Evolutionary conservation across 2,888 invertebrate species (phyloP), one percentile per base, ranked within the genome.

Genomic region (Mimumesa dahlbomi): DNA sequence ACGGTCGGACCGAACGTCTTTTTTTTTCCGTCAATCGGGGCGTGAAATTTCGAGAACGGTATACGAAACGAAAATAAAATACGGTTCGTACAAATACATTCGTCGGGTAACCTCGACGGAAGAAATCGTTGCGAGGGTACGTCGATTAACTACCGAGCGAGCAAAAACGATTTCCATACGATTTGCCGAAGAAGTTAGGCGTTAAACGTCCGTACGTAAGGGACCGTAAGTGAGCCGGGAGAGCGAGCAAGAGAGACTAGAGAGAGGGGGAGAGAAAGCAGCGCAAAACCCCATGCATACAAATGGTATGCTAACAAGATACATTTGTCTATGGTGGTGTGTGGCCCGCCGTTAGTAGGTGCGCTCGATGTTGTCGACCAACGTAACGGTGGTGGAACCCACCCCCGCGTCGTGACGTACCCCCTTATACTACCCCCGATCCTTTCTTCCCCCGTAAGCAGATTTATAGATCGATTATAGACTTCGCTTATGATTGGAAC

Each of bases 391-490:
- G 56, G 42, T 68, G 57, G 50, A 62, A 42, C 73, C 77, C 77
- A 71, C 72, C 71, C 78, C 52, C 73, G 45, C 67, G 53, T 62
- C 63, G 53, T 68, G 68, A 76, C 79, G 67, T 70, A 53, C 66
- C 68, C 62, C 63, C 71, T 49, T 56, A 64, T 59, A 70, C 59
- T 52, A 53, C 38, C 65, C 67, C 63, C 63, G 64, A 75, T 75
- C 68, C 73, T 80, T 79, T 79, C 75, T 72, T 78, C 84, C 82
- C 34, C 83, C 77, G 81, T 85, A 85, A 88, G 85, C 86, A 88
- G 88, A 89, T 89, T 89, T 89, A 89, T 88, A 88, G 88, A 88
- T 89, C 89, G 88, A 88, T 89, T 89, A 88, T 85, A 85, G 88
- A 87, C 85, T 87, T 84, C 82, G 84, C 82, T 88, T 85, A 87